These are phyloP conservation scores for Trachymyrmex septentrionalis DNA, from an alignment of 1,140 invertebrate genomes.

Conservation along the genomic window DNA sequence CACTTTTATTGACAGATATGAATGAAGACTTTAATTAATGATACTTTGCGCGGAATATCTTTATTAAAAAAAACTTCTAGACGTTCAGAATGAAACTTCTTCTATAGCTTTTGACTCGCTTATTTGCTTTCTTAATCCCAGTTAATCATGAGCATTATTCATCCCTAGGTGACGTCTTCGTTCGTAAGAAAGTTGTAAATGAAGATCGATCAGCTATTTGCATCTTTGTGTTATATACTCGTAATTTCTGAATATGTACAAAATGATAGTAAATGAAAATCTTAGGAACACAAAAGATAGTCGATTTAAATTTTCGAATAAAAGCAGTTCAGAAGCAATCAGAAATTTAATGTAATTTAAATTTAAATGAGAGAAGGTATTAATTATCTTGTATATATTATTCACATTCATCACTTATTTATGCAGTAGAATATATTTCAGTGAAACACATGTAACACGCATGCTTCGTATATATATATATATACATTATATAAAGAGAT, in stretches of 20 bases:
- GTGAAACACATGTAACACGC: background rate
- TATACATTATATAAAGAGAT: background rate
- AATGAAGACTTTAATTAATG: constrained; percentile 50
- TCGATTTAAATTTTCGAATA: background rate
- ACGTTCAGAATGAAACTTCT: constrained; percentile 65
- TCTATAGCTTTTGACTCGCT: constrained; percentile 10
- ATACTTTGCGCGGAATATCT: background rate
- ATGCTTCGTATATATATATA: too few species aligned
- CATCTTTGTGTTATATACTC: constrained; percentile 12
- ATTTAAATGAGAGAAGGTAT: background rate
- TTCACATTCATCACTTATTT: too few species aligned
- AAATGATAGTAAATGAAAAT: background rate
- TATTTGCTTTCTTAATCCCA: constrained; percentile 60
- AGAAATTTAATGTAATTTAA: background rate
- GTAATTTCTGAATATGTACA: background rate
- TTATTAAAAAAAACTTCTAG: constrained; percentile 71
- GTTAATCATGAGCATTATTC: constrained; percentile 58
- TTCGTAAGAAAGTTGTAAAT: constrained; percentile 9
- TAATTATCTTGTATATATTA: background rate
- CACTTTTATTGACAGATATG: constrained; percentile 48
- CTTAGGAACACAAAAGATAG: background rate
- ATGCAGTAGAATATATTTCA: too few species aligned
- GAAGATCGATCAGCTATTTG: constrained; percentile 9
- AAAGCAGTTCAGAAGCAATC: background rate
- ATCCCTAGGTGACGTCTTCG: constrained; percentile 16